These are phyloP conservation scores for Enhydra lutris DNA, from an alignment of 2,113 vertebrate genomes.

Conservation along the genomic window DNA sequence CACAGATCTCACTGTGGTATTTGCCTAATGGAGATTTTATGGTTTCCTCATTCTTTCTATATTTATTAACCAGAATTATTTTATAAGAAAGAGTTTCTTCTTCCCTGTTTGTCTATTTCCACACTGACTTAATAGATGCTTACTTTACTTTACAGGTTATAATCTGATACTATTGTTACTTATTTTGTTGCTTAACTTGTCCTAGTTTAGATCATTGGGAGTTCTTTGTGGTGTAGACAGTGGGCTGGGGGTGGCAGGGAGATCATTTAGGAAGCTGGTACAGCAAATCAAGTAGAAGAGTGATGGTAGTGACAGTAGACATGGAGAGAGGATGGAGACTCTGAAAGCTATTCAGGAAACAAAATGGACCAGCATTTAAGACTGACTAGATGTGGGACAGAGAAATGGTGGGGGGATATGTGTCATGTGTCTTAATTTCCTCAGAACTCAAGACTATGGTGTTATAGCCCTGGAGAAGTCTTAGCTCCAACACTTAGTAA, in stretches of 20 bases:
- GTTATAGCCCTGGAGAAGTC: not conserved
- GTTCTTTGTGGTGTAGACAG: not conserved
- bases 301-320: not conserved
- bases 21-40: not conserved
- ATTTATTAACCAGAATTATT: not conserved
- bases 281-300: not conserved
- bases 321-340: not conserved
- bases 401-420: not conserved
- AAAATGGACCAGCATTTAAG: not conserved
- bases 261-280: not conserved
- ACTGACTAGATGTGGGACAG: not conserved
- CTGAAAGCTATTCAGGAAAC: not conserved
- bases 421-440: not conserved
- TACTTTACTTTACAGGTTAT: not conserved
- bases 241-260: not conserved
- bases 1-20: not conserved
- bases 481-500: not conserved
- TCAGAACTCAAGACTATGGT: not conserved
- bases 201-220: not conserved
- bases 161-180: not conserved
- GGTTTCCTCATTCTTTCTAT: not conserved
- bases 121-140: not conserved
- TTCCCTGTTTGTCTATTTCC: not conserved
- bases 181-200: not conserved
- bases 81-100: not conserved